Evolutionary conservation across 2,797 vertebrate genomes (phyloP), one percentile per base, ranked within the genome.

Genomic region (Rachycentron canadum): DNA sequence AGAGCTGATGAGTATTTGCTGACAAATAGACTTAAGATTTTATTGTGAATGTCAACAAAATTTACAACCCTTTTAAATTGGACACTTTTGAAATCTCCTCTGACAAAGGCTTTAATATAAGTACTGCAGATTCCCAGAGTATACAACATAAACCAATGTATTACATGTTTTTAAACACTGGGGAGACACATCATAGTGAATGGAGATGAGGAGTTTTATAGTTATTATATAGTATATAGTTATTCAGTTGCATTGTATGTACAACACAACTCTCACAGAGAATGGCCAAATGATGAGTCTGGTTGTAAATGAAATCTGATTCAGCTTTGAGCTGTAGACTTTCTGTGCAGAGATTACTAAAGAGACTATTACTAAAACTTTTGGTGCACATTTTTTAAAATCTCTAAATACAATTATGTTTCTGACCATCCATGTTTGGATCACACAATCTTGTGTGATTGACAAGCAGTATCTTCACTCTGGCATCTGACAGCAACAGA

Each of bases 391-490:
- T 16, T 55, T 55, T 19, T 58, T 21, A 58, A n/a, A n/a, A n/a
- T 6, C 21, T 58, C 32, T 21, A 14, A 53, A 13, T 23, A 58
- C 11, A 58, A 36, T 38, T 3, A 21, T 23, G 2, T 14, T 23
- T n/a, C 32, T 14, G 21, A 36, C 38, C 21, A 36, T 36, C 14
- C 32, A n/a, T 58, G 14, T 53, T 36, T 16, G n/a, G 28, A n/a
- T n/a, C n/a, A n/a, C n/a, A n/a, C n/a, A n/a, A n/a, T n/a, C n/a
- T n/a, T n/a, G n/a, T 17, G 2, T 32, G 47, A 25, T 65, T 69
- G 28, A 61, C 21, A 61, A 72, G 28, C 47, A n/a, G 61, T 71
- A 30, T 21, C 57, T 49, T 23, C 23, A 43, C 50, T 66, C 13
- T 28, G 36, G 60, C 21, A 49, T 63, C 59, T 30, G 43, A 36